Base-by-base conservation (phyloP, 2,797 vertebrate species). In the Columba guinea region DNA sequence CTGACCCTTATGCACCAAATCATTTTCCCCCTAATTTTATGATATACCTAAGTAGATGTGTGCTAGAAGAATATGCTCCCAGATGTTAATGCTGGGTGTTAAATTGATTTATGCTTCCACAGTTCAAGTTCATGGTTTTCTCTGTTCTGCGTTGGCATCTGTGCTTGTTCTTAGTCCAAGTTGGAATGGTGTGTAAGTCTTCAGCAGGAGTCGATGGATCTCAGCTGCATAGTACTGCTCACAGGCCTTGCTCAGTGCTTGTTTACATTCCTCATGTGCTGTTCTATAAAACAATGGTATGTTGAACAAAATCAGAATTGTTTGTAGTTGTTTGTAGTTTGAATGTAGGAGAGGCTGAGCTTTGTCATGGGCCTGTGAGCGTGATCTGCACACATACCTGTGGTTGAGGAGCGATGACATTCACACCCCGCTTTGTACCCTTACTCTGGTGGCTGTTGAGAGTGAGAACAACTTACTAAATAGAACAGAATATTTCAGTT, bases 1-100 rank as follows among this genome's bases (percentile, higher is more conserved):
- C 63, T 76, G 60, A 18, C 37, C 21, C 3, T 46, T 30, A 18
- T 4, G 27, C 80, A 44, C 5, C 13, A 49, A n/a, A 19, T 32
- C 0, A 1, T 30, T 64, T 44, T 21, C 1, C 10, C 11, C 22
- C 13, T 74, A 28, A 0, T 6, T 44, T 60, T 19, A 4, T 17
- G 41, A 46, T 14, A 70, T n/a, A 34, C 21, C 9, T 22, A 9
- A 4, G 37, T 9, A 28, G 4, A 24, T 56, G 14, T 35, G 69
- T 21, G 6, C 7, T 35, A 9, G n/a, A 71, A 83, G 65, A 78
- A 34, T 48, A 58, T 91, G 52, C 22, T 63, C 26, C n/a, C 53
- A 68, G 49, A 19, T 63, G 39, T 20, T 71, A 10, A 32, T 64
- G 18, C 18, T 27, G 14, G 28, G 5, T 32, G 6, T 63, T 35